phyloP scores from a whole-genome alignment of 2,888 invertebrate genomes.

The Flabesymbios commensalis region DNA sequence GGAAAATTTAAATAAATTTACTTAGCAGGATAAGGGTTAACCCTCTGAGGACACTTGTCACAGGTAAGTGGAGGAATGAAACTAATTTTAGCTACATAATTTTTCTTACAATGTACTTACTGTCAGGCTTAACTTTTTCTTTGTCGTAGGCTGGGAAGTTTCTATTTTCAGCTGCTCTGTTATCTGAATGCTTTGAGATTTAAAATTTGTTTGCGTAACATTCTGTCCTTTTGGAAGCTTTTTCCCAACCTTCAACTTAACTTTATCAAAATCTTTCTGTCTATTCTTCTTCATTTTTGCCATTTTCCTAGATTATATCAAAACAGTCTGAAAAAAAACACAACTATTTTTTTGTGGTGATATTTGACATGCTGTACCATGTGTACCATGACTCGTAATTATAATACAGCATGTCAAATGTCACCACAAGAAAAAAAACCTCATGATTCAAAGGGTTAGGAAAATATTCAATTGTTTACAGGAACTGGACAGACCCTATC shows the following conservation, averaged over 20 bases:
- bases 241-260: conserved; percentile 80
- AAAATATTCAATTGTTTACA: too few species aligned
- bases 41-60: too few species aligned
- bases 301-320: conserved; percentile 19
- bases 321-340: too few species aligned
- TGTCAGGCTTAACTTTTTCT: too few species aligned
- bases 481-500: too few species aligned
- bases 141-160: background rate
- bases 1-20: too few species aligned
- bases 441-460: background rate
- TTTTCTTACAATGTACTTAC: too few species aligned
- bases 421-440: background rate
- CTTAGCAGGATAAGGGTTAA: too few species aligned
- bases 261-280: conserved; percentile 85
- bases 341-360: too few species aligned
- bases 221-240: conserved; percentile 83
- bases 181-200: conserved; percentile 85
- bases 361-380: background rate
- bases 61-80: too few species aligned
- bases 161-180: conserved; percentile 73
- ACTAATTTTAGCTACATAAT: too few species aligned
- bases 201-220: conserved; percentile 86
- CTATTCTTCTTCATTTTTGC: conserved; percentile 67
- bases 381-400: background rate
- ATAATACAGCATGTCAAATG: background rate